Base-by-base conservation (phyloP, 2,888 invertebrate genomes). In the Macropis europaea region DNA sequence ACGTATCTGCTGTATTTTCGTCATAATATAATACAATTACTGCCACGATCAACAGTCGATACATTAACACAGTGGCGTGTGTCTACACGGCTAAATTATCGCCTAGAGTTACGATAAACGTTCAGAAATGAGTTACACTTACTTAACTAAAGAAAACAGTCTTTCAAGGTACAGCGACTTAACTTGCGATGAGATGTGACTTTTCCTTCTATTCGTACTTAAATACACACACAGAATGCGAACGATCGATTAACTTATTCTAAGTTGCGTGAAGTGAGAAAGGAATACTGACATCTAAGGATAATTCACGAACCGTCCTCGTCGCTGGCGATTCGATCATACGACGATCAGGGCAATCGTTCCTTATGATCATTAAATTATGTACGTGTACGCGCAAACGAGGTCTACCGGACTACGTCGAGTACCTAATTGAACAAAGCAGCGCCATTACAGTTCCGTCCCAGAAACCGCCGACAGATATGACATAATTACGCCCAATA, bases 101-200 rank as follows among this genome's bases (percentile, higher is more conserved):
- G 26, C 43, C 34, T 80, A 80, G 32, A 24, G 34, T 56, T 71
- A 63, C 22, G 5, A 61, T 70, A 62, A 48, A 80, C 52, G 43
- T 61, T 24, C 38, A 53, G 59, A 13, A 38, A 17, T 11, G 28
- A 57, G 43, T 43, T 62, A 60, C 42, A 26, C 40, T 67, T 73
- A 26, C 40, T 67, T 73, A 80, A 76, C 74, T 76, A 80, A 78
- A 78, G 67, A 74, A 73, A 78, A 82, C 82, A 82, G 82, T 82
- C 82, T 82, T 82, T 79, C 64, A 57, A 76, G 74, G 47, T 81
- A 73, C 50, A 70, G 67, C 43, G 52, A 77, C 48, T 73, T 62
- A 54, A 68, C 52, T 40, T 74, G 57, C 56, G 53, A 69, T 38
- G 26, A 52, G 34, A 63, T 34, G 40, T 30, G 40, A 60, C 63